A percentile compares a stretch with the other conserved stretches of the same genome.
Conservation (phyloP, 30 jellyfish, hydroid and myxozoan genomes). For the Hydractinia symbiolongicarpus region DNA sequence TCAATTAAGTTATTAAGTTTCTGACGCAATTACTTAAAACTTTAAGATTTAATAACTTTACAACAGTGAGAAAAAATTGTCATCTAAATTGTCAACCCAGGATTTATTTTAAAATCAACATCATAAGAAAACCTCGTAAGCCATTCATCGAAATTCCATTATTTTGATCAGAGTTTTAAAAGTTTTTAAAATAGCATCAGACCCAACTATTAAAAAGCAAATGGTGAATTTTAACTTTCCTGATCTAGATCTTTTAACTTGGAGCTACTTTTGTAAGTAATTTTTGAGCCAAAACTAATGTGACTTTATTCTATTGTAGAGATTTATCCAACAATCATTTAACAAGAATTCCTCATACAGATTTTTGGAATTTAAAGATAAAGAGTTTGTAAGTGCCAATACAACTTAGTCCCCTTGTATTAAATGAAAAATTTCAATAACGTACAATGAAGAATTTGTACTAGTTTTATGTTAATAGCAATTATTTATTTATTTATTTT, state of each 20-base stretch:
- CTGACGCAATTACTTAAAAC: no score
- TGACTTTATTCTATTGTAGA: neutral
- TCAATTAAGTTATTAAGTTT: no score
- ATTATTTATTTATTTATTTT: neutral
- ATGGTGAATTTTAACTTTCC: neutral
- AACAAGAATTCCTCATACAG: conserved; percentile 35
- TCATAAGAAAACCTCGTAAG: no score
- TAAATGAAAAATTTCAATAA: no score
- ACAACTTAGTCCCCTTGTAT: neutral
- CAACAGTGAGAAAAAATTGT: no score
- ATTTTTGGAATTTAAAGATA: conserved; percentile 34
- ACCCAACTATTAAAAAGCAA: neutral
- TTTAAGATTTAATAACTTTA: no score
- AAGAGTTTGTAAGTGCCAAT: conserved; percentile 10
- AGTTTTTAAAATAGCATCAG: no score
- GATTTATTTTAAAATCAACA: no score
- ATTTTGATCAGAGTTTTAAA: no score
- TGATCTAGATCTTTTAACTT: neutral
- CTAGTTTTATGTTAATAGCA: neutral
- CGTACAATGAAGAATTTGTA: neutral
- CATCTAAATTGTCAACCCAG: no score
- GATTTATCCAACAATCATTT: conserved; percentile 8
- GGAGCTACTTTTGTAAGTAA: neutral
- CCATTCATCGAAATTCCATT: no score
- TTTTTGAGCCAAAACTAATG: neutral